Evolutionary conservation across 2,888 invertebrate species (phyloP), one percentile per base, ranked within the genome.

Genomic region (Limnephilus marmoratus): DNA sequence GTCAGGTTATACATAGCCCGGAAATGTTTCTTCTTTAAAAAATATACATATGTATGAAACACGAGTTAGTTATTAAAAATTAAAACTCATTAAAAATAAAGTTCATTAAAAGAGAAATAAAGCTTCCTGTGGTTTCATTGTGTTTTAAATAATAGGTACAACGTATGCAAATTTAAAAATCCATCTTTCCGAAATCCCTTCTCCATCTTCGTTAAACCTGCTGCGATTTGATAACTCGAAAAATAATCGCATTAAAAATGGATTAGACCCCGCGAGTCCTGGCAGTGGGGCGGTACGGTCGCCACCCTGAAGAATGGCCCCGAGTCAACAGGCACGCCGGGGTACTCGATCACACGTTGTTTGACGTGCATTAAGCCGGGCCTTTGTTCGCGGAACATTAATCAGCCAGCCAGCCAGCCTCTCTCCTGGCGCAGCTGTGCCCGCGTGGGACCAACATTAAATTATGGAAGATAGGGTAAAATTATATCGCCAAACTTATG

Each of bases 301-400:
- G 18, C 45, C 29, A n/a, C 13, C 81, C 34, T 68, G 81, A 91
- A 90, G 81, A 92, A 92, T 92, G 91, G 81, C 82, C 85, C 68
- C 37, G 68, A 91, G 91, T 92, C 92, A 91, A 89, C 91, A 90
- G 92, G 85, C 80, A 90, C 85, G 85, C 86, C 82, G 85, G 68
- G 68, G 85, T 82, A 92, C 92, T 92, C 92, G 92, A 92, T 92
- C 92, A 92, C 89, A 92, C 91, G 85, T 91, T 90, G 86, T 92
- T 89, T 91, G 92, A 92, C 92, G 91, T 86, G 81, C 91, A 92
- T 90, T 92, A 91, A 92, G 90, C 90, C 29, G 81, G 85, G 53
- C 89, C 91, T 92, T 92, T 92, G 92, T 92, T 92, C 90, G 83
- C 87, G 87, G 49, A 53, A 37, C 91, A 91, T 91, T 91, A 91